A percentile compares a stretch with the other conserved stretches of the same genome.
These are phyloP conservation scores for Coregonus sp. DNA, from an alignment of 2,797 vertebrate species.

Conservation along the genomic window DNA sequence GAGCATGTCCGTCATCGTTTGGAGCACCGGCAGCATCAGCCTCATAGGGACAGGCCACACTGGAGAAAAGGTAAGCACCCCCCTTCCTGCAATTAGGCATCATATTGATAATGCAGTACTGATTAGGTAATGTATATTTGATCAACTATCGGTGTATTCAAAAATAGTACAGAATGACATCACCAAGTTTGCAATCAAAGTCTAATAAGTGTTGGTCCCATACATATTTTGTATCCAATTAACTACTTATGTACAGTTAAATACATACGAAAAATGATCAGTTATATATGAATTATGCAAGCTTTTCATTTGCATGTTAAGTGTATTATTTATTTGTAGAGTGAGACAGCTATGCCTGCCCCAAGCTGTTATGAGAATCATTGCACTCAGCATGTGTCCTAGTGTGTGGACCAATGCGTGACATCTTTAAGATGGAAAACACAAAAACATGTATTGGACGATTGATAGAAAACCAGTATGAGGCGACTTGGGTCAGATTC, in stretches of 20 bases:
- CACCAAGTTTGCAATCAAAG: neutral
- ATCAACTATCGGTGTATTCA: neutral
- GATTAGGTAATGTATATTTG: neutral
- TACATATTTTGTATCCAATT: neutral
- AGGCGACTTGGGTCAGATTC: neutral
- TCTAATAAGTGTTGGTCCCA: neutral
- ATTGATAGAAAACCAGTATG: neutral
- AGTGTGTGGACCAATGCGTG: neutral
- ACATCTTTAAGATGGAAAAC: neutral
- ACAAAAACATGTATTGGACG: neutral
- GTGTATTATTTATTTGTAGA: too few species aligned
- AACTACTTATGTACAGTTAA: too few species aligned
- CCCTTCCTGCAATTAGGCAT: neutral
- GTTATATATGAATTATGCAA: too few species aligned
- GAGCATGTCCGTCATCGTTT: slow-evolving; percentile 56
- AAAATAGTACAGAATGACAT: neutral
- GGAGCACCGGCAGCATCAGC: slow-evolving; percentile 35
- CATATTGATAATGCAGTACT: neutral
- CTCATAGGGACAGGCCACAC: slow-evolving; percentile 61
- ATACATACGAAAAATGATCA: too few species aligned
- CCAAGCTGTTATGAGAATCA: neutral
- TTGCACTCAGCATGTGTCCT: neutral
- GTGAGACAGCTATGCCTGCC: neutral
- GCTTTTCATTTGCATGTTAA: too few species aligned
- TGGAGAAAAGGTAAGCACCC: slow-evolving; percentile 74